Evolutionary conservation across 2,888 invertebrate species (phyloP).

Genomic region (Gnatocerus cornutus): DNA sequence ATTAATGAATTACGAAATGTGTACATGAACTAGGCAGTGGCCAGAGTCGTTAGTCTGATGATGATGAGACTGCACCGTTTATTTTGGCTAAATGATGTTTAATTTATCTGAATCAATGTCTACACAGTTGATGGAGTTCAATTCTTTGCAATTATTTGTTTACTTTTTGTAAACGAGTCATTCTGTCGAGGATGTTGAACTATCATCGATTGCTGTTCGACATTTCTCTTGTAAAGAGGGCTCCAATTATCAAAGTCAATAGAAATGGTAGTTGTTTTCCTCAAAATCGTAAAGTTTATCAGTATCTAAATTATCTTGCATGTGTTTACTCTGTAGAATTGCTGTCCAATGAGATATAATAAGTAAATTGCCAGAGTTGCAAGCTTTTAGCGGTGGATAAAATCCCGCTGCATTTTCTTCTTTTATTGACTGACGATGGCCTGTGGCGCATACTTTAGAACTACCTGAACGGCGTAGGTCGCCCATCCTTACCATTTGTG

Average conservation of each 20-base stretch:
- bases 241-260: no score
- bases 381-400: background rate
- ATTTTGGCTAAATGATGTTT: no score
- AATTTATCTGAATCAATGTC: no score
- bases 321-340: no score
- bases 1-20: background rate
- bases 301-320: background rate
- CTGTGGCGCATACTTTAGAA: slow-evolving; percentile 35
- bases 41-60: background rate
- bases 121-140: no score
- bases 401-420: background rate
- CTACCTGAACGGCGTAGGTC: slow-evolving; percentile 49
- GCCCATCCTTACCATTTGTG: slow-evolving; percentile 49
- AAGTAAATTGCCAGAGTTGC: background rate
- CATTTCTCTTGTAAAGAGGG: no score
- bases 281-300: background rate
- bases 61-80: background rate
- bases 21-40: background rate
- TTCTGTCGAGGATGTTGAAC: background rate
- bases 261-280: background rate
- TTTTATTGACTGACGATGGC: slow-evolving; percentile 9
- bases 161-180: background rate
- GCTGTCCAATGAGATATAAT: background rate
- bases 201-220: no score
- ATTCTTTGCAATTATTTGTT: background rate